Percentiles rank a stretch among this genome's conserved stretches.
phyloP scores from a whole-genome alignment of 1,140 invertebrate genomes.

The Sitodiplosis mosellana region DNA sequence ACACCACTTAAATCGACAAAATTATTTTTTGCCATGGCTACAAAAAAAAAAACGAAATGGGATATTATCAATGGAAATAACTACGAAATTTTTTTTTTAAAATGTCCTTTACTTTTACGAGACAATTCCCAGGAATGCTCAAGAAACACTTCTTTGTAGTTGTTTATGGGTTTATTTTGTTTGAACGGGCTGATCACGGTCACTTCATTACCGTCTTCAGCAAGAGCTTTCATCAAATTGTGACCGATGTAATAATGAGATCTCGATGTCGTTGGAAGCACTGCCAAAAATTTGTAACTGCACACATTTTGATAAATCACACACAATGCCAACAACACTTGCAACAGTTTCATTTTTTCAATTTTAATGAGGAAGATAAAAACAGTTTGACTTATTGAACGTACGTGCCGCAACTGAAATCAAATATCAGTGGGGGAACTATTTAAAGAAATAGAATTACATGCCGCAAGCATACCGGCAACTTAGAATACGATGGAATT shows the following conservation, averaged over 20 bases:
- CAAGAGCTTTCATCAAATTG: slow-evolving; percentile 23
- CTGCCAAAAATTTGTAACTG: slow-evolving; percentile 15
- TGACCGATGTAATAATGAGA: slow-evolving; percentile 36
- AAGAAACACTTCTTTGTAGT: slow-evolving; percentile 15
- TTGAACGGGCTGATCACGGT: slow-evolving; percentile 26
- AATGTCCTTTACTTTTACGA: neutral
- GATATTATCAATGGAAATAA: too few relatives aligned
- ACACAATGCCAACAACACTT: neutral
- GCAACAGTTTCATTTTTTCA: neutral
- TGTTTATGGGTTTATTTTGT: slow-evolving; percentile 12
- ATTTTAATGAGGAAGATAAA: too few relatives aligned
- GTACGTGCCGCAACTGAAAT: too few relatives aligned
- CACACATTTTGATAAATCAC: neutral
- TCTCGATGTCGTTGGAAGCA: slow-evolving; percentile 28
- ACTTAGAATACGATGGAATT: too few relatives aligned
- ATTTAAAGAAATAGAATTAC: too few relatives aligned
- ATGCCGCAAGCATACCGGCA: too few relatives aligned
- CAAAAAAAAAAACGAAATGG: too few relatives aligned
- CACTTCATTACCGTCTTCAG: slow-evolving; percentile 26
- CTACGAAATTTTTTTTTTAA: too few relatives aligned
- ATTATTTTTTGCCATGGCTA: too few relatives aligned
- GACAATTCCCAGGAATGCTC: neutral
- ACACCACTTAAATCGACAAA: neutral
- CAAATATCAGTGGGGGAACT: too few relatives aligned
- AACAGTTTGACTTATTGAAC: too few relatives aligned